Conservation (phyloP, 2,797 vertebrate species). For the Cynopterus sphinx region DNA sequence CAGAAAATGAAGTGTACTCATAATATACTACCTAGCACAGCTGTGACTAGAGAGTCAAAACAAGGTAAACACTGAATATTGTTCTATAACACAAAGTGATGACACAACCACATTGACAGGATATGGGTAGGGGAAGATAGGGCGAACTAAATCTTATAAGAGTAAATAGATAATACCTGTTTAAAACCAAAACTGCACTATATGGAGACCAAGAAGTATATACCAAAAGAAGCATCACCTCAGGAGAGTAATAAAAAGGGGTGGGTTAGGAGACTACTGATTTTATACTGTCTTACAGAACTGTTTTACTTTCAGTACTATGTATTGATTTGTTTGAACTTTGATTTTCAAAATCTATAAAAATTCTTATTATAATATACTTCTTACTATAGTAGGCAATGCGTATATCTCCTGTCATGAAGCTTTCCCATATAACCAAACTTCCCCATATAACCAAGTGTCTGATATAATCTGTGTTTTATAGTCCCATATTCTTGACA, state of each 20-base stretch:
- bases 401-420: not conserved
- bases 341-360: not conserved
- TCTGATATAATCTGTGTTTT: not conserved
- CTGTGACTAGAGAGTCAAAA: not conserved
- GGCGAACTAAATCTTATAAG: not conserved
- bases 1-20: not conserved
- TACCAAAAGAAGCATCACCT: not conserved
- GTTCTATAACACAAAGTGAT: not conserved
- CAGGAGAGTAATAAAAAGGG: too few species aligned
- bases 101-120: not conserved
- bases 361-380: not conserved
- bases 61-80: not conserved
- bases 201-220: not conserved
- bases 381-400: not conserved
- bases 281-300: not conserved
- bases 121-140: not conserved
- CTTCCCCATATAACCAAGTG: not conserved
- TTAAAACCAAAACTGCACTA: not conserved
- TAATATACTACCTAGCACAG: not conserved
- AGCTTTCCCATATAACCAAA: not conserved
- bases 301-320: not conserved
- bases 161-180: not conserved
- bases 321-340: not conserved
- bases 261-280: not conserved
- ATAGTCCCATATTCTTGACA: not conserved